Evolutionary conservation across 2,888 invertebrate species (phyloP), one percentile per base, ranked within the genome.

Genomic region (Tipula helvola): DNA sequence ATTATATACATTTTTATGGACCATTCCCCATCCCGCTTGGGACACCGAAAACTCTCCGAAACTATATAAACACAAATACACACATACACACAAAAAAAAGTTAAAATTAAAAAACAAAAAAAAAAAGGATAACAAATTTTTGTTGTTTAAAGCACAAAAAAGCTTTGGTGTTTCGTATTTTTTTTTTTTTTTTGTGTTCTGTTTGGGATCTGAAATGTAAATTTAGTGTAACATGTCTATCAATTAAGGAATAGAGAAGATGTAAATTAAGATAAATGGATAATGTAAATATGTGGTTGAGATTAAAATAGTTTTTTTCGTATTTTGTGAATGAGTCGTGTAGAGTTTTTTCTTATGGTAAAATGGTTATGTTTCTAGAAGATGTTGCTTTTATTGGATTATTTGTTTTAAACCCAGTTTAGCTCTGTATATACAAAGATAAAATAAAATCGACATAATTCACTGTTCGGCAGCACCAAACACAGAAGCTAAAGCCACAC

Each of bases 141-240:
- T 71, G 71, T 71, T 71, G 71, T 71, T 18, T 71, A 28, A 71
- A 71, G 71, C 71, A 71, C 71, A 71, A 71, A 71, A 71, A 71
- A 71, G 71, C 71, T 71, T 71, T 71, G 71, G 71, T 71, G 71
- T 71, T 7, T 71, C 28, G 71, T 18, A 28, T 71, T 18, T 71
- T 71, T 18, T 71, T 57, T 18, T 57, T 16, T 71, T 71, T 71
- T 71, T 57, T n/a, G 7, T 7, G 71, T 71, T 71, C 71, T 71
- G 71, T 71, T 71, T 71, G 71, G 71, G 71, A 71, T 71, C 71
- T 71, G 28, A 71, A 71, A 71, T 71, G 71, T 71, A 71, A 71
- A 71, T 71, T 71, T 71, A 71, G 71, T 71, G 71, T 71, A 71
- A 71, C 71, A 71, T 71, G 71, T 71, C 71, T 71, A 71, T 71